These are phyloP conservation scores for Natrix natrix DNA, from an alignment of 2,797 vertebrate genomes.

Conservation along the genomic window DNA sequence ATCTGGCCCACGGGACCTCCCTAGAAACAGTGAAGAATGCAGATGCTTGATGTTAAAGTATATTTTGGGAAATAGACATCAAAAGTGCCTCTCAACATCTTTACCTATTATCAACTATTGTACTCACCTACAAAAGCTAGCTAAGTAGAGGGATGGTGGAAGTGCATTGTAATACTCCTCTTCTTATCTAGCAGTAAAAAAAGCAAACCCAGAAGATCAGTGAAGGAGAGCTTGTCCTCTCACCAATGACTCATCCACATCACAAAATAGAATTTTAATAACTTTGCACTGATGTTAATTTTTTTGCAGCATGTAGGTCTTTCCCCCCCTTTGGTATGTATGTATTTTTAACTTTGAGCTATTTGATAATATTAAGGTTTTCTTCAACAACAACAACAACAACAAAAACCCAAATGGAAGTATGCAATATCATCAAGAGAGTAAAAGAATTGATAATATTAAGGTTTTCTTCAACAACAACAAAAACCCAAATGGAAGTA, in stretches of 20 bases:
- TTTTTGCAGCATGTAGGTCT: background rate
- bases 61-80: background rate
- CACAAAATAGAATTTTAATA: background rate
- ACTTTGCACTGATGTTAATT: background rate
- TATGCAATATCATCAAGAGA: background rate
- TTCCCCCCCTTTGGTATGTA: background rate
- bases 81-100: background rate
- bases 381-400: background rate
- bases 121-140: background rate
- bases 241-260: background rate
- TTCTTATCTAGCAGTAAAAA: background rate
- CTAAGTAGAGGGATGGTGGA: background rate
- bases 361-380: background rate
- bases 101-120: background rate
- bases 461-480: background rate
- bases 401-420: background rate
- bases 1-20: no score
- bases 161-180: background rate
- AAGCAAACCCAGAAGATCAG: background rate
- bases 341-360: background rate
- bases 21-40: no score
- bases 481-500: background rate
- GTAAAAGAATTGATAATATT: background rate
- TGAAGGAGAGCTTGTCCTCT: background rate
- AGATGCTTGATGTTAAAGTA: background rate